Base-by-base conservation (phyloP, 2,113 vertebrate species). In the Crotalus helleri region DNA sequence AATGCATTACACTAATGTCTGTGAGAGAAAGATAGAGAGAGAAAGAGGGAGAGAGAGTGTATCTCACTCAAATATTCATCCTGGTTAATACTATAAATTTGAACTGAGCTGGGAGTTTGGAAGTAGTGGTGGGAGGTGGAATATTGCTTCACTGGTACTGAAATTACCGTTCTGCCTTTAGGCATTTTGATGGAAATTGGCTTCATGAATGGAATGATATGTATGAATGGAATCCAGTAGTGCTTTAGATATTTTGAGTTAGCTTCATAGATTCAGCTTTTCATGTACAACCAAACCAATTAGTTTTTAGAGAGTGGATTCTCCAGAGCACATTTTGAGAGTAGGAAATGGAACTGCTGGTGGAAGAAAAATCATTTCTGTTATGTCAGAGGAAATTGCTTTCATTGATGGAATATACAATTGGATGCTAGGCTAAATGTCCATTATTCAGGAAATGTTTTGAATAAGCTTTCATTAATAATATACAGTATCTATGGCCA, bases 41-140 rank as follows among this genome's bases (percentile, higher is more conserved):
- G 23, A 55, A 6, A 58, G 59, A 74, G 12, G 2, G n/a, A 0
- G 69, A 81, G n/a, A 81, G 2, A 81, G 69, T 69, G 13, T 69
- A 69, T 69, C 29, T 69, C 29, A 33, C 12, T 69, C 13, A 59
- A 94, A 85, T 94, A 51, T 93, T 88, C 92, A 51, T 93, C 88
- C 94, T 95, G 93, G 90, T 90, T 4, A 51, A 61, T 26, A 19
- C 19, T 59, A 44, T 24, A n/a, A 53, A 74, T 33, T 69, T 53
- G 59, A 26, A 17, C 13, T 11, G 44, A 51, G 44, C 49, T 3
- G 55, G 55, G 55, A 57, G 17, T 57, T 57, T 55, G 54, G 54
- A 15, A 3, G 59, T 13, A 69, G 49, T 51, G 64, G 17, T 2
- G 15, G 23, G 39, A 0, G 46, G 15, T 10, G 3, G 7, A 1